phyloP scores from a whole-genome alignment of 2,888 invertebrate species.

The Tricholauxania praeusta region DNA sequence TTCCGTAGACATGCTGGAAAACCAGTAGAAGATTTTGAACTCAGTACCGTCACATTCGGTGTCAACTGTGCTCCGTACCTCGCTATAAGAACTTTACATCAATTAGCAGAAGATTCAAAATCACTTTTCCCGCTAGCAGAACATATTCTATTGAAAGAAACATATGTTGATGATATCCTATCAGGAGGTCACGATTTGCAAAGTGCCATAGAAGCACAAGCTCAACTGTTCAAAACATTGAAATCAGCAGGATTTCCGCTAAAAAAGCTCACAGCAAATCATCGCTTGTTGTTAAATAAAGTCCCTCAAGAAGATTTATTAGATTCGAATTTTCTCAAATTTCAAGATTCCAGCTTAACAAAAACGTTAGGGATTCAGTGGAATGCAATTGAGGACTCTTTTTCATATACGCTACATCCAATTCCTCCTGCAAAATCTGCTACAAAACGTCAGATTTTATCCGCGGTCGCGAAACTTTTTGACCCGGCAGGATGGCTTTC shows the following conservation, averaged over 20 bases:
- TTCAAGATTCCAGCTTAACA: constrained; percentile 17
- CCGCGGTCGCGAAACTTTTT: constrained; percentile 23
- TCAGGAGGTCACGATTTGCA: constrained; percentile 9
- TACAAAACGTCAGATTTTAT: constrained; percentile 21
- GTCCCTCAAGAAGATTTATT: constrained; percentile 16
- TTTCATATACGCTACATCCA: constrained; percentile 2
- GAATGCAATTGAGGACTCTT: constrained; percentile 31
- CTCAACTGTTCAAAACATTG: neutral
- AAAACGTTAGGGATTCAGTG: constrained; percentile 33
- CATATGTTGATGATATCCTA: constrained; percentile 24
- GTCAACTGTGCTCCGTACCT: constrained; percentile 25
- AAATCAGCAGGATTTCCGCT: constrained; percentile 17
- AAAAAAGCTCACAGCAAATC: constrained; percentile 12
- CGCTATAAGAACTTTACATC: constrained; percentile 20
- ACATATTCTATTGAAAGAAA: constrained; percentile 12
- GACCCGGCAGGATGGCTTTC: constrained; percentile 34
- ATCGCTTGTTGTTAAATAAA: neutral
- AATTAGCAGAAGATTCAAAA: constrained; percentile 24
- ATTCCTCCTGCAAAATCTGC: neutral
- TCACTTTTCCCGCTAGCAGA: neutral
- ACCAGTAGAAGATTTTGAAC: neutral
- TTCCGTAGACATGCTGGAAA: neutral
- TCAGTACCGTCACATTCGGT: constrained; percentile 9
- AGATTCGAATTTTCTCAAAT: constrained; percentile 11
- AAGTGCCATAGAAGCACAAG: neutral